phyloP scores from a whole-genome alignment of 2,888 invertebrate genomes.

The Leptinotarsa peninsularis region DNA sequence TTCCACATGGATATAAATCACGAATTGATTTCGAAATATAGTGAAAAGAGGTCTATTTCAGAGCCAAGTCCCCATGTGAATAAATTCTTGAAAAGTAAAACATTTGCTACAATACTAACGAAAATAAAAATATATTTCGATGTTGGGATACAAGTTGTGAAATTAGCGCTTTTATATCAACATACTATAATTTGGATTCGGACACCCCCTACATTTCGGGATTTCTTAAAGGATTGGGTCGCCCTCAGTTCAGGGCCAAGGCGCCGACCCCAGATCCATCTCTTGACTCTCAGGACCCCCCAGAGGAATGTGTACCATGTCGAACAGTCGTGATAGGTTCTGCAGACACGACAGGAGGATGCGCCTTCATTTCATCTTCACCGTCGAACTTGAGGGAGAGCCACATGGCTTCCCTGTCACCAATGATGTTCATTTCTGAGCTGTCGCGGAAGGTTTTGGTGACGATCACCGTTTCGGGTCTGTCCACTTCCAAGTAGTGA shows the following conservation, averaged over 20 bases:
- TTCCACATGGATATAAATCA: too few species aligned
- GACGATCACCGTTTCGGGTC: constrained; percentile 95
- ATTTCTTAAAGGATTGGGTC: too few species aligned
- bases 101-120: too few species aligned
- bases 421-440: constrained; percentile 88
- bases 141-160: too few species aligned
- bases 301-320: constrained; percentile 86
- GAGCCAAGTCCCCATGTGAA: too few species aligned
- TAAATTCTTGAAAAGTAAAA: too few species aligned
- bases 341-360: constrained; percentile 76
- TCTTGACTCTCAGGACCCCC: constrained; percentile 90
- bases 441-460: constrained; percentile 91
- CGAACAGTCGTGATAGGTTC: constrained; percentile 86
- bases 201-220: too few species aligned
- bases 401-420: constrained; percentile 87
- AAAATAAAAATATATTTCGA: too few species aligned
- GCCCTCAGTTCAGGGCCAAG: constrained; percentile 89
- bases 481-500: constrained; percentile 93
- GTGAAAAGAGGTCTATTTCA: too few species aligned
- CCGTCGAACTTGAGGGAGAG: constrained; percentile 80
- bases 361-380: constrained; percentile 86
- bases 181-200: too few species aligned
- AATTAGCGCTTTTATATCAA: too few species aligned
- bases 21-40: too few species aligned
- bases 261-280: constrained; percentile 80